Evolutionary conservation across 2,113 vertebrate species (phyloP).

Genomic region (Hystrix brachyura): DNA sequence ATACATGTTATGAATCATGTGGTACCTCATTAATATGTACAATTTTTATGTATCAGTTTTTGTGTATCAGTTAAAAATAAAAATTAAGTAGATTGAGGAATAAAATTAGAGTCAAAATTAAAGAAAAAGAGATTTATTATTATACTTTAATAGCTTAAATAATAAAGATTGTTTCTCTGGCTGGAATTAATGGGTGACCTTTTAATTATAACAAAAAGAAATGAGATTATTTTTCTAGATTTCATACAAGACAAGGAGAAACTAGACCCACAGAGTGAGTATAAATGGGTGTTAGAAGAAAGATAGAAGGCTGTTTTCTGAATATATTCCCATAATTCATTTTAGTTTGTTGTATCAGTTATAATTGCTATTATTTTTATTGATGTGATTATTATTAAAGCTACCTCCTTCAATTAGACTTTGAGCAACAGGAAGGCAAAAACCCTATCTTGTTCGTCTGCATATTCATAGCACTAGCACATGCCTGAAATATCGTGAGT

Average conservation of each 20-base stretch:
- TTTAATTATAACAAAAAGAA: slow-evolving; percentile 35
- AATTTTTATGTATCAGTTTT: not conserved
- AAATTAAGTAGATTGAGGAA: not conserved
- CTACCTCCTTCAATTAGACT: not conserved
- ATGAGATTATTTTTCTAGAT: not conserved
- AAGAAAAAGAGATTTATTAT: not conserved
- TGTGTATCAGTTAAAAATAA: not conserved
- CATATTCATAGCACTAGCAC: not conserved
- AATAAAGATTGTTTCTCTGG: not conserved
- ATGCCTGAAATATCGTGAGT: not conserved
- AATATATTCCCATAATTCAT: not conserved
- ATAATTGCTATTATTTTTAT: not conserved
- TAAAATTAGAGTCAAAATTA: not conserved
- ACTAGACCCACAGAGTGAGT: not conserved
- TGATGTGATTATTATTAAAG: not conserved
- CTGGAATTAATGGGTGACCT: not conserved
- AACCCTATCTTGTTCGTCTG: not conserved
- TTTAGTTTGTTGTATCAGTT: not conserved
- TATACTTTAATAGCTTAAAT: slow-evolving; percentile 13
- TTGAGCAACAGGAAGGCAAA: not conserved
- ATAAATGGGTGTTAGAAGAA: not conserved
- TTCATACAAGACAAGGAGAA: not conserved
- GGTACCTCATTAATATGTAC: not conserved
- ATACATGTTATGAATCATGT: not conserved
- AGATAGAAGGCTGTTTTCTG: not conserved